A percentile compares a stretch with the other conserved stretches of the same genome.
phyloP scores from a whole-genome alignment of 2,888 invertebrate genomes.

The Synanthedon tipuliformis region DNA sequence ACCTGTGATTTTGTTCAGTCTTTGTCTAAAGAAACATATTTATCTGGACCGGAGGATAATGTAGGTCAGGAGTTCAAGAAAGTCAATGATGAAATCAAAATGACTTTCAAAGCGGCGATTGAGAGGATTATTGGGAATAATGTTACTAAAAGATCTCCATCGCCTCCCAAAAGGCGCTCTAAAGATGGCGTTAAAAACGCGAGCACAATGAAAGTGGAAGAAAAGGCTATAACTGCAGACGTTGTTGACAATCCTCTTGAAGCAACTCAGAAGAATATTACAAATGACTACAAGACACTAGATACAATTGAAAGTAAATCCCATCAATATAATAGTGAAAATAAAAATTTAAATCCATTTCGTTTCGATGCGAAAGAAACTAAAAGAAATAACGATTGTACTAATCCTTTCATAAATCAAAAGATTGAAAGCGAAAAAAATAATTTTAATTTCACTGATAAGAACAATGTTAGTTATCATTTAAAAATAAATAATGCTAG shows the following conservation, averaged over 20 bases:
- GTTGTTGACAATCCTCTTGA: not conserved
- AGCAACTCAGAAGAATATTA: not conserved
- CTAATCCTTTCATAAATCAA: conserved; percentile 14
- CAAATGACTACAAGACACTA: not conserved
- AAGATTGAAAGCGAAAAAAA: conserved; percentile 3
- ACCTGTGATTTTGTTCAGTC: conserved; percentile 15
- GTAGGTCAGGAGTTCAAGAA: conserved; percentile 44
- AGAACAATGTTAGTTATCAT: conserved; percentile 50
- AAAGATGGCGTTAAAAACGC: conserved; percentile 5
- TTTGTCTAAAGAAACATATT: conserved; percentile 6
- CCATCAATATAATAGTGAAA: not conserved
- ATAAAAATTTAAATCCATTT: not conserved
- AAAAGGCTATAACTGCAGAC: not conserved
- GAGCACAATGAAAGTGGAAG: not conserved
- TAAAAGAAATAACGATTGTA: not conserved
- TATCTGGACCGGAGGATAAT: conserved; percentile 16
- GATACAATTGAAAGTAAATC: not conserved
- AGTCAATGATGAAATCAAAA: conserved; percentile 45
- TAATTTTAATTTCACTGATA: conserved; percentile 9
- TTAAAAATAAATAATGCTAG: conserved; percentile 50
- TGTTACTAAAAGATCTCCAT: conserved; percentile 16
- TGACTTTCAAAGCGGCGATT: conserved; percentile 50
- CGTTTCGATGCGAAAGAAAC: not conserved
- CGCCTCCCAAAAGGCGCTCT: not conserved
- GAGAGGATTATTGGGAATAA: conserved; percentile 39